A percentile compares a stretch with the other conserved stretches of the same genome.
Conservation (phyloP, 2,888 invertebrate genomes). For the Dicycla oo region DNA sequence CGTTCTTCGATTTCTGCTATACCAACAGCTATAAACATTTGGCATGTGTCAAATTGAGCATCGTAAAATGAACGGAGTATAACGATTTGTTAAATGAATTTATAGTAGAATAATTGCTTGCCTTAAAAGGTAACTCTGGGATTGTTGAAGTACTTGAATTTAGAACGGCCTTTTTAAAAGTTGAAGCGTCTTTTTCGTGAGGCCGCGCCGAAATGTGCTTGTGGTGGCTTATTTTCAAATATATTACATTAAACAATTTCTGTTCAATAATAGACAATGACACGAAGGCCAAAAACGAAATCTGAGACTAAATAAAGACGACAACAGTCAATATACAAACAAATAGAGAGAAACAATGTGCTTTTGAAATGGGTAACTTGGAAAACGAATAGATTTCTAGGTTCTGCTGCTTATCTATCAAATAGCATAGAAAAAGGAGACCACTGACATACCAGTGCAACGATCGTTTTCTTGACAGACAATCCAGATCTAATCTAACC, state of each 20-base stretch:
- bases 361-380: neutral
- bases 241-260: neutral
- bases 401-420: neutral
- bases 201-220: neutral
- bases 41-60: neutral
- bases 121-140: too few species aligned
- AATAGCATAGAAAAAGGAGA: neutral
- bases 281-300: neutral
- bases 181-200: too few species aligned
- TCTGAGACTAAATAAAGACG: neutral
- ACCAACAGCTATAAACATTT: neutral
- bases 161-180: neutral
- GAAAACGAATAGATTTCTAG: neutral
- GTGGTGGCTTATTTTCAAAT: neutral
- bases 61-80: constrained; percentile 12
- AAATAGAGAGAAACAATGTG: neutral
- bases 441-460: neutral
- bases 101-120: neutral
- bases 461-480: constrained; percentile 41
- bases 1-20: neutral
- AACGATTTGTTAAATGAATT: neutral
- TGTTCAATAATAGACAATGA: neutral
- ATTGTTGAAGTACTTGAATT: constrained; percentile 26
- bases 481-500: constrained; percentile 40
- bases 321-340: neutral